Evolutionary conservation across 2,113 vertebrate genomes (phyloP).

Genomic region (Paracanthobrama guichenoti): DNA sequence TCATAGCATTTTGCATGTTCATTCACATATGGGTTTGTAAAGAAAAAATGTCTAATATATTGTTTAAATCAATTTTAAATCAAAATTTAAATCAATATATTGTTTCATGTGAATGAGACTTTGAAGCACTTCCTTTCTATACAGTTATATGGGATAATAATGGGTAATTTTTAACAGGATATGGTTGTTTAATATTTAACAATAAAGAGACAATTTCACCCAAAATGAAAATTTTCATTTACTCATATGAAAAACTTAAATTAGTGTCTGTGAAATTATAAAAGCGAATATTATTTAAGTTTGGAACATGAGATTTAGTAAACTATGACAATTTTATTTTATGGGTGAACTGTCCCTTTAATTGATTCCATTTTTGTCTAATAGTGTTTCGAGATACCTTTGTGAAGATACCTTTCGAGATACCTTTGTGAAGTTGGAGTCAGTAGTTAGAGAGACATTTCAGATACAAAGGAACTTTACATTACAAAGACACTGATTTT

Average conservation of each 20-base stretch:
- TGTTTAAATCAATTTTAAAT: too few relatives aligned
- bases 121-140: neutral
- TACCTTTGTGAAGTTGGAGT: neutral
- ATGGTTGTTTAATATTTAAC: neutral
- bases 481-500: conserved; percentile 5
- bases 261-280: neutral
- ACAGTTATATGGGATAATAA: neutral
- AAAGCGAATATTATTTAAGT: neutral
- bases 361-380: neutral
- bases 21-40: too few relatives aligned
- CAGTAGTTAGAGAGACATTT: neutral
- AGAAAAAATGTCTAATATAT: too few relatives aligned
- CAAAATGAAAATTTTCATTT: neutral
- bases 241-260: neutral
- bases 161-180: neutral
- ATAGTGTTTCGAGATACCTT: neutral
- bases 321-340: neutral
- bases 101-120: too few relatives aligned
- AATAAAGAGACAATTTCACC: neutral
- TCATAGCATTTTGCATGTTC: too few relatives aligned
- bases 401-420: conserved; percentile 19
- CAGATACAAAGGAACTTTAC: neutral
- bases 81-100: too few relatives aligned
- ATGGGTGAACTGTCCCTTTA: neutral
- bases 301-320: neutral